phyloP scores from a whole-genome alignment of 1,140 invertebrate species.

The Calephelis virginiensis region DNA sequence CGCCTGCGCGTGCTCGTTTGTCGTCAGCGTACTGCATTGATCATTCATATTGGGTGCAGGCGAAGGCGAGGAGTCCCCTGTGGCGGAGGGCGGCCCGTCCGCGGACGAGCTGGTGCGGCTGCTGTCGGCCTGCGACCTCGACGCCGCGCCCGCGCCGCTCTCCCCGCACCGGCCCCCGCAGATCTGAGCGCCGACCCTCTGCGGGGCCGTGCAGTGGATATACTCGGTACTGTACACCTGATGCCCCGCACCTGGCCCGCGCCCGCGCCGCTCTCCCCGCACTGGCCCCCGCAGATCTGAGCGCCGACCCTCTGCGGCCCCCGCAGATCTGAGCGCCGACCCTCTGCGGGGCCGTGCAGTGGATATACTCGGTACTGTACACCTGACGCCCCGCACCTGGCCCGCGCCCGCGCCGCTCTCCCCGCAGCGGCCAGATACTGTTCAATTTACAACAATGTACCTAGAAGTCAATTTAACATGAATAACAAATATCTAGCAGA shows the following conservation, averaged over 20 bases:
- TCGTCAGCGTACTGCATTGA: too few species aligned
- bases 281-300: conserved; percentile 31
- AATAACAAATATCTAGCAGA: too few species aligned
- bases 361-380: neutral
- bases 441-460: too few species aligned
- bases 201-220: conserved; percentile 24
- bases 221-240: neutral
- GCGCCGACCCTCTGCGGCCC: conserved; percentile 34
- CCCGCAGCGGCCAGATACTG: too few species aligned
- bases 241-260: neutral
- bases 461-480: too few species aligned
- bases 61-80: conserved; percentile 71
- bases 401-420: neutral
- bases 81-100: conserved; percentile 88
- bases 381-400: neutral
- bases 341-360: conserved; percentile 28
- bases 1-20: neutral
- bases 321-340: conserved; percentile 35
- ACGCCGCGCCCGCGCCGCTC: conserved; percentile 51
- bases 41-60: conserved; percentile 31
- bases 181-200: conserved; percentile 38
- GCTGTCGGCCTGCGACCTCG: conserved; percentile 95
- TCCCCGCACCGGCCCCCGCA: conserved; percentile 27
- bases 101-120: conserved; percentile 93
- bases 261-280: neutral